Evolutionary conservation across 2,888 invertebrate species (phyloP), one percentile per base, ranked within the genome.

Genomic region (Merodon equestris): DNA sequence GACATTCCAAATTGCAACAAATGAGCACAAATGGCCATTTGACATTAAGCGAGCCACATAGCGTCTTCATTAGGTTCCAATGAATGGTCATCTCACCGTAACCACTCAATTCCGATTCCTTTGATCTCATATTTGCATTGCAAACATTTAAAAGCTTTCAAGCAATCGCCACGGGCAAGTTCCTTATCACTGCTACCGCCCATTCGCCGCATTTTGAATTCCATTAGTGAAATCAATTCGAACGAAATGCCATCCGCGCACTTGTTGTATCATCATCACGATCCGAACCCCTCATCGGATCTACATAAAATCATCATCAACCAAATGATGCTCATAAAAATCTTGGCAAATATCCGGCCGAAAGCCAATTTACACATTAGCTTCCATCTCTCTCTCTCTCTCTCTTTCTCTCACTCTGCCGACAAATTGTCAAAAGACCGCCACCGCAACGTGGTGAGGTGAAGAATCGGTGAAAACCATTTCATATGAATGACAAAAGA

Each of bases 131-230:
- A 63, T 73, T 57, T 40, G 50, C 67, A 73, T 61, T 51, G 14
- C 47, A 67, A 42, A 60, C 54, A 56, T 56, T 61, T 40, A 73
- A 77, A 77, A 73, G 77, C 77, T 77, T 77, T 77, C 58, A 77
- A 44, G 48, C 48, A 9, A 48, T 48, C 40, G 42, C 38, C n/a
- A 44, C 40, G 51, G 51, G 27, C 66, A 12, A 47, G 61, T 77
- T 47, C 67, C 67, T 77, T 77, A 77, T 77, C 67, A 60, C 27
- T 48, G 17, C 14, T 0, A 9, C 34, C 67, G 40, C 50, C 72
- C 61, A 67, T 67, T 67, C 56, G 61, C 15, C 7, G 2, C 7
- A 7, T 27, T 27, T 27, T 67, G 57, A 57, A 68, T 63, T 63
- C 67, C 67, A 72, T 77, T 67, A 71, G 61, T 7, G 12, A 13